These are phyloP conservation scores for Microtus pennsylvanicus DNA, from an alignment of 2,113 vertebrate genomes.

Conservation along the genomic window DNA sequence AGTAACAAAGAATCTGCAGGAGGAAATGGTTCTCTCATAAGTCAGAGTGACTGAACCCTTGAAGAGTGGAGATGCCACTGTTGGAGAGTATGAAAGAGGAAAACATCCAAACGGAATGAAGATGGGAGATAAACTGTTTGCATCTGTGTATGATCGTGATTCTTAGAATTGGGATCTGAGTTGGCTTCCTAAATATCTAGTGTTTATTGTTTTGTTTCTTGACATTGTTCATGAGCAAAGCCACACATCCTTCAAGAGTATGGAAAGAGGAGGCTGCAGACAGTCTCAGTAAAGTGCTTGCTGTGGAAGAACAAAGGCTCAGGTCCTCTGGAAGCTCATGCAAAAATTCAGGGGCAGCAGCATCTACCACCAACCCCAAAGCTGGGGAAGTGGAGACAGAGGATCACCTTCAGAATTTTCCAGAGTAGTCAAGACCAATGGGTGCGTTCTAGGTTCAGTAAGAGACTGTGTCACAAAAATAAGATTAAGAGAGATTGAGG, in stretches of 20 bases:
- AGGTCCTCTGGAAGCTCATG: background rate
- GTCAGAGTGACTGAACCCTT: background rate
- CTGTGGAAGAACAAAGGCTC: background rate
- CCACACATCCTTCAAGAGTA: background rate
- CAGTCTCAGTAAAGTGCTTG: background rate
- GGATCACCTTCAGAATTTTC: background rate
- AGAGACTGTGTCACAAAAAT: background rate
- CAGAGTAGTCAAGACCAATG: background rate
- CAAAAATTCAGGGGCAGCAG: background rate
- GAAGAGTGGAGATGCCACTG: background rate
- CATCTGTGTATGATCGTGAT: background rate
- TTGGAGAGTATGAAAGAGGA: too few species aligned
- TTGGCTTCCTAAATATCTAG: background rate
- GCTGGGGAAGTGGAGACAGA: background rate
- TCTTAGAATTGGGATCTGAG: background rate
- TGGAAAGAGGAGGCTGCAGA: background rate
- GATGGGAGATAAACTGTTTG: background rate
- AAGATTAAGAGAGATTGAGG: background rate
- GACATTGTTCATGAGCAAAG: background rate
- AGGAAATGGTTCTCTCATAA: slow-evolving; percentile 32
- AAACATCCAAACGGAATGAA: background rate
- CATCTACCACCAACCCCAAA: background rate
- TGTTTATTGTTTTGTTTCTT: background rate
- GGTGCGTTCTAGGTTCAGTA: too few species aligned
- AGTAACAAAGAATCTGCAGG: background rate